Conservation (phyloP, 2,797 vertebrate genomes). For the Rhynchonycteris naso region DNA sequence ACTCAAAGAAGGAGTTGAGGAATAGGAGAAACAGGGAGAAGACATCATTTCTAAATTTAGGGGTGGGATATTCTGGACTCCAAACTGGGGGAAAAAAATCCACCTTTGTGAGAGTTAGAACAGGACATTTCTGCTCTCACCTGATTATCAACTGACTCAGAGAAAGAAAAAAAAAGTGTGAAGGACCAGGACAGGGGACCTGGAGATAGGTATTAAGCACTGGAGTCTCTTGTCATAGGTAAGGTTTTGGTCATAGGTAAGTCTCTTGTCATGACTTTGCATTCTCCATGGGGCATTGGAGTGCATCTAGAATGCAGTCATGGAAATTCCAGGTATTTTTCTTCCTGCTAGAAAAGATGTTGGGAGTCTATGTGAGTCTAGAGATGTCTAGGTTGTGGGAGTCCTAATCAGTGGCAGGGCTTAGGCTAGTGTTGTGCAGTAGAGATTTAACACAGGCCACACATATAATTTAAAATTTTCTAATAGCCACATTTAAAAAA, state of each 20-base stretch:
- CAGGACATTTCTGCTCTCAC: neutral
- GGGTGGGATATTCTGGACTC: neutral
- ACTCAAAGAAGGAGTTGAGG: constrained; percentile 23
- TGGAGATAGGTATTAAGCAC: neutral
- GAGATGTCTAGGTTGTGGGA: neutral
- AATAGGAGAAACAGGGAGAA: neutral
- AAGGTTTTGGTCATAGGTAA: neutral
- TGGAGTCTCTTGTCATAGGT: neutral
- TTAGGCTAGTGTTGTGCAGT: neutral
- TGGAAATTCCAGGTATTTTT: constrained; percentile 1
- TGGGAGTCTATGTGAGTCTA: neutral
- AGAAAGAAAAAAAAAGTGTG: neutral
- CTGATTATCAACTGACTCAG: neutral
- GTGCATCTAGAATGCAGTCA: neutral
- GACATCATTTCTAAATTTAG: constrained; percentile 28
- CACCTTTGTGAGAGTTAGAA: constrained; percentile 7
- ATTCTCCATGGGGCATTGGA: neutral
- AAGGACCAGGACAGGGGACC: neutral
- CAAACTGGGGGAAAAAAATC: neutral
- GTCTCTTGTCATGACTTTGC: too few species aligned
- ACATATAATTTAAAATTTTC: neutral
- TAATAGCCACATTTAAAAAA: neutral
- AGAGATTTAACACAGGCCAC: neutral
- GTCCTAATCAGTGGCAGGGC: neutral
- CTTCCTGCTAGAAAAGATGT: neutral